Evolutionary conservation across 1,140 invertebrate genomes (phyloP).

Genomic region (Stegodyphus mimosarum): DNA sequence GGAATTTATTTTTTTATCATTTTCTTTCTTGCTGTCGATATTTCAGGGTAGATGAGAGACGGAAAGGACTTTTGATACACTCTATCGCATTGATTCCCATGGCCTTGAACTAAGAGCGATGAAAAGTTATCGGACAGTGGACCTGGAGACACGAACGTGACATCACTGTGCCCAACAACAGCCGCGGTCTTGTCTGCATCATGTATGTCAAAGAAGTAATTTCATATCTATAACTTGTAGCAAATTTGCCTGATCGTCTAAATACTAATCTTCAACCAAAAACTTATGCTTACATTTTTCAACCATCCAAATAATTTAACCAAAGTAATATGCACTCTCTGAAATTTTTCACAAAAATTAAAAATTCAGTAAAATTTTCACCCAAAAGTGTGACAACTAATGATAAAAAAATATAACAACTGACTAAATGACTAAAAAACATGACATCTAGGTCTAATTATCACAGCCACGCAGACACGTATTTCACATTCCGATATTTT

Average conservation of each 20-base stretch:
- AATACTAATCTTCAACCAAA: no score
- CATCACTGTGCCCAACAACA: background rate
- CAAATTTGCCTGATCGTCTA: no score
- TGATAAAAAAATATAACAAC: no score
- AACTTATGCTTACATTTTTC: no score
- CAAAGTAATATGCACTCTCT: background rate
- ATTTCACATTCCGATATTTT: no score
- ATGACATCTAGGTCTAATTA: no score
- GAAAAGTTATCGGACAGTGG: constrained; percentile 52
- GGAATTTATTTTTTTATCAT: constrained; percentile 1
- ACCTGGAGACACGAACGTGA: constrained; percentile 43
- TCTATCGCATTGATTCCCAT: constrained; percentile 56
- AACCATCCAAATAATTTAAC: background rate
- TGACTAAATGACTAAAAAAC: no score
- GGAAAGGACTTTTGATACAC: constrained; percentile 44
- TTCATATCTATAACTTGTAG: no score
- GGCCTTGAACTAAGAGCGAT: constrained; percentile 36
- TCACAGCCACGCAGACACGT: no score
- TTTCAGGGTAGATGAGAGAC: constrained; percentile 20
- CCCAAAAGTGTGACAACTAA: no score
- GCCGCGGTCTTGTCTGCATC: background rate
- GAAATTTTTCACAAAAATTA: background rate
- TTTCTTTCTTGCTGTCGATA: background rate
- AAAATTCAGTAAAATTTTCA: no score
- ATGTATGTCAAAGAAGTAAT: background rate